Conservation (phyloP, 2,888 invertebrate genomes). For the Himalopsyche kuldschensis region DNA sequence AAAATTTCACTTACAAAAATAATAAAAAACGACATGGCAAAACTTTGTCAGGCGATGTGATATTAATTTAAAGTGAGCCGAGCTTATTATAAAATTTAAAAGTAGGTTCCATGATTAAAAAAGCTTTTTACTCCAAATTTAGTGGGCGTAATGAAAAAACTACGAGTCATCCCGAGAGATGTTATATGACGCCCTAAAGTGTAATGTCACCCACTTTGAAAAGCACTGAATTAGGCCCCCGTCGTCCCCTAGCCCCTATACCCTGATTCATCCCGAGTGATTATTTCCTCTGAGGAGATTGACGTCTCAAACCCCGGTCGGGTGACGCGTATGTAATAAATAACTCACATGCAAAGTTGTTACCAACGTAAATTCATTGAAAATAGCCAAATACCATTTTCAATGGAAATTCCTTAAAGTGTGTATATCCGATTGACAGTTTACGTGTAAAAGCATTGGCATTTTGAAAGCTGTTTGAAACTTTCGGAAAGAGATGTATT, state of each 20-base stretch:
- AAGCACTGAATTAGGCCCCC: background rate
- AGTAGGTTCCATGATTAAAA: too few relatives aligned
- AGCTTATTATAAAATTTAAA: too few relatives aligned
- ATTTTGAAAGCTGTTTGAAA: background rate
- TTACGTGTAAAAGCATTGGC: conserved; percentile 1
- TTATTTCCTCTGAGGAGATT: conserved; percentile 25
- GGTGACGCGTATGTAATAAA: conserved; percentile 28
- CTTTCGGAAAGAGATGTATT: background rate
- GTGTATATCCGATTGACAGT: background rate
- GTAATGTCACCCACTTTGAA: background rate
- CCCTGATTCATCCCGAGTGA: conserved; percentile 25
- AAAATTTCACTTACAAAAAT: too few relatives aligned
- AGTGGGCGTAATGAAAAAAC: background rate
- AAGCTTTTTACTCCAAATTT: too few relatives aligned
- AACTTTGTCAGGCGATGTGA: too few relatives aligned
- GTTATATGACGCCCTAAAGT: background rate
- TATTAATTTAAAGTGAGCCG: too few relatives aligned
- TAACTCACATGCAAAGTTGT: conserved; percentile 30
- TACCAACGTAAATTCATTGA: conserved; percentile 5
- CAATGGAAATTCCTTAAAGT: background rate
- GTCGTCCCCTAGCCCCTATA: background rate
- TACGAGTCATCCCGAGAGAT: background rate
- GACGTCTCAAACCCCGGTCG: conserved; percentile 26
- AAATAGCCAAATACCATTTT: conserved; percentile 5
- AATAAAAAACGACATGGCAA: too few relatives aligned